Evolutionary conservation across 2,797 vertebrate genomes (phyloP).

Genomic region (Silurus aristotelis): DNA sequence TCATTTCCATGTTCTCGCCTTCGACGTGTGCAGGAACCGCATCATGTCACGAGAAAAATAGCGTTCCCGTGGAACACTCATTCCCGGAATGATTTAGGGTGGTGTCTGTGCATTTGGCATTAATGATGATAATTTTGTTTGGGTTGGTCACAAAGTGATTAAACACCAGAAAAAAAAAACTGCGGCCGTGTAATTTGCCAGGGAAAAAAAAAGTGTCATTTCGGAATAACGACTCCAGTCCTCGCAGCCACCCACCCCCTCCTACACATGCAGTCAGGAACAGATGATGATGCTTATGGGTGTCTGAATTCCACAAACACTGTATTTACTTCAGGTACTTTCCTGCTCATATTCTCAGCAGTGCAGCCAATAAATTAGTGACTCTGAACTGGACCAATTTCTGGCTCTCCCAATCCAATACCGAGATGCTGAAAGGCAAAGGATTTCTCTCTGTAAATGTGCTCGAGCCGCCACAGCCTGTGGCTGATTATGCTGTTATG

Average conservation of each 20-base stretch:
- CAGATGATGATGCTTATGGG: conserved; percentile 17
- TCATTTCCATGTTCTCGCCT: conserved; percentile 30
- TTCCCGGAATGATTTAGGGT: conserved; percentile 32
- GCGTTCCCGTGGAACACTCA: neutral
- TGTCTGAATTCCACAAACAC: conserved; percentile 43
- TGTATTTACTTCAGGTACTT: conserved; percentile 49
- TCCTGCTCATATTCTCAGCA: conserved; percentile 48
- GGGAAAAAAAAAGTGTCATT: conserved; percentile 22
- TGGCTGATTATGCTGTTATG: conserved; percentile 62
- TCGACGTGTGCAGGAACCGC: neutral
- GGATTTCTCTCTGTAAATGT: conserved; percentile 54
- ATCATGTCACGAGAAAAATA: conserved; percentile 23
- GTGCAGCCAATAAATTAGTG: conserved; percentile 52
- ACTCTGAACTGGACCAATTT: conserved; percentile 49
- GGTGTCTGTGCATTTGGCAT: neutral
- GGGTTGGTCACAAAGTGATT: conserved; percentile 4
- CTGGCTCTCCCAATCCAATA: conserved; percentile 47
- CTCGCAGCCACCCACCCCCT: conserved; percentile 9
- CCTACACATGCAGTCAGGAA: conserved; percentile 28
- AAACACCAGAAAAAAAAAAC: conserved; percentile 29
- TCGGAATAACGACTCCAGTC: neutral
- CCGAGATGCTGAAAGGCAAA: conserved; percentile 51
- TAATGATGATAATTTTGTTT: conserved; percentile 42
- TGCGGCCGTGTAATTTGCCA: neutral
- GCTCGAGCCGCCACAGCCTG: conserved; percentile 51